These are phyloP conservation scores for Drosophila cardini DNA, from an alignment of 1,140 invertebrate species.

Conservation along the genomic window DNA sequence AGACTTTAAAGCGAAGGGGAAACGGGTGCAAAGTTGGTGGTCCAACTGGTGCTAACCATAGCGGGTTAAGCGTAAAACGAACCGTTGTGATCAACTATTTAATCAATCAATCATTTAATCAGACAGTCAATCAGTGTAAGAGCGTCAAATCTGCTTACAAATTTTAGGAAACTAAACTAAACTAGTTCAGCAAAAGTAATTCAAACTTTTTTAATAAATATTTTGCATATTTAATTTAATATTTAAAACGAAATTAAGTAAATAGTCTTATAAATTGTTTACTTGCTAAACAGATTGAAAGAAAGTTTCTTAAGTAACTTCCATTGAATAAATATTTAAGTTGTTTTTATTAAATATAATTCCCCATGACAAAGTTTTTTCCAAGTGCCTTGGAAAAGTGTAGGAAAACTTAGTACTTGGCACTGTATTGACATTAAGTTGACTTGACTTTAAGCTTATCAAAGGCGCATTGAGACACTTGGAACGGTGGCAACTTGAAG, in stretches of 20 bases:
- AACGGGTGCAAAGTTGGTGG: background rate
- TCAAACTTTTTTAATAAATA: no score
- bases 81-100: constrained; percentile 18
- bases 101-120: constrained; percentile 24
- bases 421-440: constrained; percentile 12
- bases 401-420: background rate
- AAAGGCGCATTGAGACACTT: constrained; percentile 7
- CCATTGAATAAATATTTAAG: no score
- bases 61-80: constrained; percentile 27
- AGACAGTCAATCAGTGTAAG: constrained; percentile 30
- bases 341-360: no score
- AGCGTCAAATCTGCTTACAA: constrained; percentile 45
- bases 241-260: no score
- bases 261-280: no score
- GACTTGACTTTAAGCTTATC: constrained; percentile 9
- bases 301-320: no score
- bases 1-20: no score
- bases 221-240: no score
- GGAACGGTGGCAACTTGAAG: constrained; percentile 18
- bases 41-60: constrained; percentile 14
- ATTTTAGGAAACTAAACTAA: constrained; percentile 21
- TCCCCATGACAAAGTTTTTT: no score
- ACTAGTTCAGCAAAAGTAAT: no score
- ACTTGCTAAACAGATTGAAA: no score
- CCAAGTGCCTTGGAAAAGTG: background rate